Percentiles rank a stretch among this genome's conserved stretches.
phyloP scores from a whole-genome alignment of 37 sponge, comb jelly and placozoan species.

The Haliclona indistincta region DNA sequence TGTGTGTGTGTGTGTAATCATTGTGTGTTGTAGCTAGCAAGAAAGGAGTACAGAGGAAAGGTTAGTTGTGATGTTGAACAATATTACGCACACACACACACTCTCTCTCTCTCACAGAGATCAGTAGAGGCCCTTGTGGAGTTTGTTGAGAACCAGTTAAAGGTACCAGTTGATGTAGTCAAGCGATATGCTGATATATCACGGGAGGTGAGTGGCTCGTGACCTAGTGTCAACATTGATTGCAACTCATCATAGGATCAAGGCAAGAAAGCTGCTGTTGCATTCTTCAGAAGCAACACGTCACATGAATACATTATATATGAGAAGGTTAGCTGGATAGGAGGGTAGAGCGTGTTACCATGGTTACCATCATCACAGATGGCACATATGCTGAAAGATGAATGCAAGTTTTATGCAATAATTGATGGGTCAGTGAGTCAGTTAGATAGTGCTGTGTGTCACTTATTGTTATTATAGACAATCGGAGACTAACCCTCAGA shows the following conservation, averaged over 20 bases:
- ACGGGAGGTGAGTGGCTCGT: neutral
- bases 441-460: neutral
- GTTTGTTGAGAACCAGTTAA: conserved; percentile 57
- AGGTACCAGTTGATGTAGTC: conserved; percentile 55
- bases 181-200: neutral
- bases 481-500: neutral
- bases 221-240: neutral
- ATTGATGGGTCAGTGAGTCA: conserved; percentile 32
- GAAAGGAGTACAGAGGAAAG: conserved; percentile 89
- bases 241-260: neutral
- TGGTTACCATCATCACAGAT: no score
- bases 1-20: neutral
- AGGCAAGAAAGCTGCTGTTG: conserved; percentile 63
- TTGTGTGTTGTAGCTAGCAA: conserved; percentile 44
- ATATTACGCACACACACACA: neutral
- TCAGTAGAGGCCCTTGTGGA: conserved; percentile 53
- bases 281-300: conserved; percentile 43
- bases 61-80: conserved; percentile 8
- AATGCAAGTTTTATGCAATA: conserved; percentile 58
- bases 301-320: conserved; percentile 24
- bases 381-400: conserved; percentile 52
- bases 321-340: conserved; percentile 27
- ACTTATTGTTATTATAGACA: neutral
- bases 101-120: conserved; percentile 8
- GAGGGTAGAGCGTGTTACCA: no score